phyloP scores from a whole-genome alignment of 2,797 vertebrate genomes.

The Parotocinclus haroldoi region DNA sequence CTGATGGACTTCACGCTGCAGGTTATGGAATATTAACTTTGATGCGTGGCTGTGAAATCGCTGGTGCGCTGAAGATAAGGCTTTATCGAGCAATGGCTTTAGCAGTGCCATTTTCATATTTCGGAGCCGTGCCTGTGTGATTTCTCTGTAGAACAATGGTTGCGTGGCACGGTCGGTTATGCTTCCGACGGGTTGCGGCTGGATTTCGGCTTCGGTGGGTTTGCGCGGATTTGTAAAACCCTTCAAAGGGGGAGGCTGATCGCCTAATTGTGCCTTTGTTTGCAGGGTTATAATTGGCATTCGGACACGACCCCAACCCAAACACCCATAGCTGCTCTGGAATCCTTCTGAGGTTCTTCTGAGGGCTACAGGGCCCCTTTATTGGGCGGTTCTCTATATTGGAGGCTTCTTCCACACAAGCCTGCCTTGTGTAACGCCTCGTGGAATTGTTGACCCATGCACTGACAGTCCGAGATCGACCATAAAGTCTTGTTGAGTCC shows the following conservation, averaged over 20 bases:
- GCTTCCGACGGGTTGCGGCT: background rate
- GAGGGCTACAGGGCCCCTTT: too few species aligned
- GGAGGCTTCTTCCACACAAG: too few species aligned
- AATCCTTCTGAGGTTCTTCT: too few species aligned
- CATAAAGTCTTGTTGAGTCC: too few species aligned
- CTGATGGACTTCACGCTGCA: too few species aligned
- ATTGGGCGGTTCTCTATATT: too few species aligned
- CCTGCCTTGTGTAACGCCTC: too few species aligned
- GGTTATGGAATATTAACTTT: too few species aligned
- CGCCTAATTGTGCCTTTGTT: background rate
- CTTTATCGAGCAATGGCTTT: constrained; percentile 7
- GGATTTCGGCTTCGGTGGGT: constrained; percentile 8
- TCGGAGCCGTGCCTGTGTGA: background rate
- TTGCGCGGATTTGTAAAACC: constrained; percentile 12
- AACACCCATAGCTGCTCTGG: too few species aligned
- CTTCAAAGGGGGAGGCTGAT: background rate
- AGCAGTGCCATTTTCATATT: background rate
- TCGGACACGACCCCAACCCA: too few species aligned
- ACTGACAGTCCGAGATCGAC: too few species aligned
- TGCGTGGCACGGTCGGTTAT: background rate
- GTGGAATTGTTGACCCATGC: too few species aligned
- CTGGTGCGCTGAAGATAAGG: constrained; percentile 13
- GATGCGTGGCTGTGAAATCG: constrained; percentile 8
- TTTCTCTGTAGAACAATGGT: background rate
- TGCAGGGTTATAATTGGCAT: background rate